Evolutionary conservation across 2,888 invertebrate genomes (phyloP).

Genomic region (Scelioninae gen. 1): DNA sequence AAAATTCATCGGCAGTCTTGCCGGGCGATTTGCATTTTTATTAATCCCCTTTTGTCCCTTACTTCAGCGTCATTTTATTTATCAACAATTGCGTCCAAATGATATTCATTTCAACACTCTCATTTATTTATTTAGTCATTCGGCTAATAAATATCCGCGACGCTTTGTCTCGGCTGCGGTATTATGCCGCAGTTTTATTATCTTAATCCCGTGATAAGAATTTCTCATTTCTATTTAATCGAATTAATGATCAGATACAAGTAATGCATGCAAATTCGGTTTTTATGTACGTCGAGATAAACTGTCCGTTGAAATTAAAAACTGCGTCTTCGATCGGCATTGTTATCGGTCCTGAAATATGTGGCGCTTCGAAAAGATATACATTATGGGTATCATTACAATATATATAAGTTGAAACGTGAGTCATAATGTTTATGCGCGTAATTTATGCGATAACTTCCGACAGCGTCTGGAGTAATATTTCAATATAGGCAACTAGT

Average conservation of each 20-base stretch:
- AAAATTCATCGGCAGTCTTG: slow-evolving; percentile 64
- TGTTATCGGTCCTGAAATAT: slow-evolving; percentile 6
- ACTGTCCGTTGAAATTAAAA: slow-evolving; percentile 38
- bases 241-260: slow-evolving; percentile 50
- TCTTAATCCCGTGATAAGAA: slow-evolving; percentile 48
- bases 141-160: slow-evolving; percentile 23
- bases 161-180: slow-evolving; percentile 1
- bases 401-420: slow-evolving; percentile 45
- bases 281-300: slow-evolving; percentile 12
- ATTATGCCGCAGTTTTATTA: slow-evolving; percentile 34
- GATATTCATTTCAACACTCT: slow-evolving; percentile 32
- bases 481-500: slow-evolving; percentile 56
- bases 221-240: slow-evolving; percentile 55
- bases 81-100: slow-evolving; percentile 53
- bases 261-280: slow-evolving; percentile 45
- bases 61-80: slow-evolving; percentile 48
- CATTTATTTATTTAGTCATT: slow-evolving; percentile 52
- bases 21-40: slow-evolving; percentile 69
- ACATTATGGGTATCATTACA: slow-evolving; percentile 19
- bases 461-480: slow-evolving; percentile 53
- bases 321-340: too few species aligned
- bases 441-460: slow-evolving; percentile 59
- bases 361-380: slow-evolving; percentile 17
- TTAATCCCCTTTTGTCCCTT: slow-evolving; percentile 62
- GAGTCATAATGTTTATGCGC: slow-evolving; percentile 46